These are phyloP conservation scores for Battus philenor DNA, from an alignment of 1,140 invertebrate species.

Conservation along the genomic window DNA sequence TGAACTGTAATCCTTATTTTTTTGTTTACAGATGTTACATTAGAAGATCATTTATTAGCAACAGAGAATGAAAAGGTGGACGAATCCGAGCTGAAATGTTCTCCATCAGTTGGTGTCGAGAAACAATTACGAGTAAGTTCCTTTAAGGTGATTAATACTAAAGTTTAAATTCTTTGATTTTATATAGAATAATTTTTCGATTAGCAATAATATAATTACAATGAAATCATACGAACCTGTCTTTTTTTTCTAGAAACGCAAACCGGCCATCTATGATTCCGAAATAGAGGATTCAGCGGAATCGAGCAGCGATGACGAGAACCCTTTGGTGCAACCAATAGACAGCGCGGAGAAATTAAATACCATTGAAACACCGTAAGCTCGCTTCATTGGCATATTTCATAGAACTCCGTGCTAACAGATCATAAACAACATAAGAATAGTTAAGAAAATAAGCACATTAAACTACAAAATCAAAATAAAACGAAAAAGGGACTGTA, in stretches of 20 bases:
- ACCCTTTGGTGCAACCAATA: constrained; percentile 48
- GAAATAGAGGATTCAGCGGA: constrained; percentile 95
- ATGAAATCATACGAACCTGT: no score
- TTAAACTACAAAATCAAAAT: no score
- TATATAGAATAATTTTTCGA: no score
- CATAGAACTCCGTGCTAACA: background rate
- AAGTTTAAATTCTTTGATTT: no score
- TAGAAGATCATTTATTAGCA: constrained; percentile 46
- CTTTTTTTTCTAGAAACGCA: constrained; percentile 38
- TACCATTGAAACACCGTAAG: constrained; percentile 32
- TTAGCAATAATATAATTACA: no score
- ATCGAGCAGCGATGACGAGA: constrained; percentile 91
- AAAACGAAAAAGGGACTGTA: no score
- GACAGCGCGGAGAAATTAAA: constrained; percentile 35
- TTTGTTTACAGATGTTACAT: constrained; percentile 38
- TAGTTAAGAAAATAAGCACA: no score
- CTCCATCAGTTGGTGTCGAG: constrained; percentile 24
- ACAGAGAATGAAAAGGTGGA: constrained; percentile 27
- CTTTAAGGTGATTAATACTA: no score
- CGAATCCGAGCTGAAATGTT: constrained; percentile 27
- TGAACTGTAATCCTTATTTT: no score
- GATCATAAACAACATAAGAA: no score
- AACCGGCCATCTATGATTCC: constrained; percentile 84
- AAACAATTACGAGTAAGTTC: constrained; percentile 34
- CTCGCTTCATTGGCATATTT: constrained; percentile 1